phyloP scores from a whole-genome alignment of 2,113 vertebrate genomes.

The Piprites chloris region DNA sequence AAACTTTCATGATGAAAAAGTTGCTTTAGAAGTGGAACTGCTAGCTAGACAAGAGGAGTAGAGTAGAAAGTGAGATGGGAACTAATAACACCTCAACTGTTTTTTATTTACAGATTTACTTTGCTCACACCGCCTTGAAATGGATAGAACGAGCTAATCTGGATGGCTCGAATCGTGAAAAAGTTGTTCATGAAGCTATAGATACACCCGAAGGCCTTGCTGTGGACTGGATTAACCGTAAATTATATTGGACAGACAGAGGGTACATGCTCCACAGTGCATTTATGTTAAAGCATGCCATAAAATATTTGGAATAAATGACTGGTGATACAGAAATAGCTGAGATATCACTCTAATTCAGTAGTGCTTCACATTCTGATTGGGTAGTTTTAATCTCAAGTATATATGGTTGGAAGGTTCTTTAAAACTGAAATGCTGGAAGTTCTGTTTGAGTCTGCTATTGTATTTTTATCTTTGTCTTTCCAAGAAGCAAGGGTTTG shows the following conservation, averaged over 20 bases:
- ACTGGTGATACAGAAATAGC: slow-evolving; percentile 14
- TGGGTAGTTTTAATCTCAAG: neutral
- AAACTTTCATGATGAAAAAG: neutral
- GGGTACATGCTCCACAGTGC: slow-evolving; percentile 69
- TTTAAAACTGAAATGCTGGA: neutral
- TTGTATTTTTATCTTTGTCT: slow-evolving; percentile 15
- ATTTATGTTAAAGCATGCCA: slow-evolving; percentile 4
- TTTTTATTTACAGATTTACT: slow-evolving; percentile 82
- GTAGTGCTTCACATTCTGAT: neutral
- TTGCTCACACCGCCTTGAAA: slow-evolving; percentile 79
- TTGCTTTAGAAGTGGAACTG: neutral
- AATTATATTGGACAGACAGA: slow-evolving; percentile 90
- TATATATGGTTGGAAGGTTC: neutral
- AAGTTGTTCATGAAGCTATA: slow-evolving; percentile 74
- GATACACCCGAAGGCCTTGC: slow-evolving; percentile 81
- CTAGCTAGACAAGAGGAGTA: neutral
- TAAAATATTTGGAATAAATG: slow-evolving; percentile 16
- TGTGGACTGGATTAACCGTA: slow-evolving; percentile 88
- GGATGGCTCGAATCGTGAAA: slow-evolving; percentile 78
- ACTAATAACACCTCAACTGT: neutral
- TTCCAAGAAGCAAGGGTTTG: neutral
- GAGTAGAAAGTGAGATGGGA: neutral
- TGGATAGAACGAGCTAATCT: slow-evolving; percentile 85
- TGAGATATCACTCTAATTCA: neutral
- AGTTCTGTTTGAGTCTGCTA: neutral